Percentiles rank a stretch among this genome's conserved stretches.
phyloP scores from a whole-genome alignment of 2,888 invertebrate species.

The Auanema freiburgensis region DNA sequence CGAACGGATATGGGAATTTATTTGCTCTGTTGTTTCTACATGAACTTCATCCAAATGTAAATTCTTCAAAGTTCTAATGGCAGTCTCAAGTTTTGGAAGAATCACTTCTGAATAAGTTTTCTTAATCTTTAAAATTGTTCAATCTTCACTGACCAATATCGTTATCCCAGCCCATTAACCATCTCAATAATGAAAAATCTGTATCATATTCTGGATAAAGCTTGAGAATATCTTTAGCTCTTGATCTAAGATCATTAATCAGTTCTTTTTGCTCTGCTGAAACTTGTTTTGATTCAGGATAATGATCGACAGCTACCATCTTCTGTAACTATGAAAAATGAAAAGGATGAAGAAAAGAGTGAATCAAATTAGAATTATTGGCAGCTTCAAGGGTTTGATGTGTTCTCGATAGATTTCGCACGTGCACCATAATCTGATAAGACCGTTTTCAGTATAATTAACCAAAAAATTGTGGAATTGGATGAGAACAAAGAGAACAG shows the following conservation, averaged over 20 bases:
- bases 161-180: constrained; percentile 60
- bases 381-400: not conserved
- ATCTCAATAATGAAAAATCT: constrained; percentile 57
- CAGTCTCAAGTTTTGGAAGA: constrained; percentile 35
- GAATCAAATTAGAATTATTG: not conserved
- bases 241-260: constrained; percentile 33
- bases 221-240: constrained; percentile 19
- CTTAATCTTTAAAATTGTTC: constrained; percentile 1
- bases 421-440: too few relatives aligned
- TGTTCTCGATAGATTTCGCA: too few relatives aligned
- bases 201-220: constrained; percentile 49
- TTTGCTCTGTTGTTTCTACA: constrained; percentile 36
- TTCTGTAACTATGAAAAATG: not conserved
- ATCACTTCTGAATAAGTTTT: constrained; percentile 32
- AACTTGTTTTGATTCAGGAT: constrained; percentile 28
- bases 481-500: too few relatives aligned
- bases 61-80: constrained; percentile 26
- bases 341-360: not conserved
- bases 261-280: constrained; percentile 33
- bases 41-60: constrained; percentile 27
- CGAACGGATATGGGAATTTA: constrained; percentile 42
- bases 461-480: too few relatives aligned
- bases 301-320: constrained; percentile 36
- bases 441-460: too few relatives aligned
- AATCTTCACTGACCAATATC: constrained; percentile 32